Evolutionary conservation across 1,140 invertebrate species (phyloP), one percentile per base, ranked within the genome.

Genomic region (Heliconius congener): DNA sequence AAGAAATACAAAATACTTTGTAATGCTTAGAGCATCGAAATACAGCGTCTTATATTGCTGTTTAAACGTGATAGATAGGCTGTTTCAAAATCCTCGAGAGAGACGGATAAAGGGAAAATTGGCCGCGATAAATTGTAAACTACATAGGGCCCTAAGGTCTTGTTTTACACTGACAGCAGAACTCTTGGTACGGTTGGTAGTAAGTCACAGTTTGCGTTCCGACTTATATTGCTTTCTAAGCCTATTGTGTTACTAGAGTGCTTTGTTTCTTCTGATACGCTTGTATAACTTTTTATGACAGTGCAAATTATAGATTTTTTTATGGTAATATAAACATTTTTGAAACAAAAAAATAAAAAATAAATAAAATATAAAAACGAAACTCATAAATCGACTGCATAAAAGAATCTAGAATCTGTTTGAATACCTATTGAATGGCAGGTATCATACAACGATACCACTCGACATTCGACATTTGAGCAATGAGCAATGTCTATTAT

Each of bases 81-180:
- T 71, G 66, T 71, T 76, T 46, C 75, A 50, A 76, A 71, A 66
- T 76, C 71, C 66, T 42, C 66, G 57, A 34, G 60, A 50, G 66
- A 76, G 66, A 71, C 73, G 23, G 30, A 66, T 76, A 42, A 46
- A 71, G 42, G n/a, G 66, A 76, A 42, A 50, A 60, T 37, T 75
- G n/a, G 74, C 19, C 39, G 37, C 37, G 39, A 42, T 70, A 76
- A 76, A 76, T 71, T 71, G 60, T 76, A 76, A 46, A 76, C 60
- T 76, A 76, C 57, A 46, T 46, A 34, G 60, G 42, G 66, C 37
- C 75, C 37, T 37, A 71, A 50, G 75, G 27, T 76, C 30, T 71
- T 60, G 66, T 66, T 76, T 76, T 76, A 76, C 60, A 76, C 73
- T 37, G 18, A 74, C 46, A 87, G 87, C 87, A 85, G 86, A 86